A percentile compares a stretch with the other conserved stretches of the same genome.
Conservation (phyloP, 2,888 invertebrate genomes). For the Sialis lutaria region DNA sequence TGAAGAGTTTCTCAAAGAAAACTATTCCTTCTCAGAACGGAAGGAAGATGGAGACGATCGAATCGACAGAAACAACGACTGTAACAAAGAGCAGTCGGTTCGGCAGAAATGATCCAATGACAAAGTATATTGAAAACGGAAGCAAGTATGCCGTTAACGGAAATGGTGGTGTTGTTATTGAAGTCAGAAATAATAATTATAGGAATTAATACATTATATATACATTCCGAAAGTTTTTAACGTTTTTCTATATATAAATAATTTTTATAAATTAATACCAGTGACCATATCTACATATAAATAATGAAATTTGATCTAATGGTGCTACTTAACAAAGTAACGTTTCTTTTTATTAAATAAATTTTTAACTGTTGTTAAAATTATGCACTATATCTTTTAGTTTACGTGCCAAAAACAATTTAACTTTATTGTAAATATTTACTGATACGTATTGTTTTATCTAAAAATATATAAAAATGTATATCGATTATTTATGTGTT, state of each 20-base stretch:
- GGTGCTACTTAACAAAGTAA: neutral
- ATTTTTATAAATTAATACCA: neutral
- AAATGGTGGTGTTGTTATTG: constrained; percentile 39
- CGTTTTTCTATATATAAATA: neutral
- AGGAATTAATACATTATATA: constrained; percentile 12
- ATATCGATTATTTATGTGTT: neutral
- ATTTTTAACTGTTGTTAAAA: neutral
- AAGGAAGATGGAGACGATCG: constrained; percentile 45
- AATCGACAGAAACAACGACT: constrained; percentile 52
- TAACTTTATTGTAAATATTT: neutral
- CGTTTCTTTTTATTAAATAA: neutral
- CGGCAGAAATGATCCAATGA: constrained; percentile 27
- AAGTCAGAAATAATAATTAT: constrained; percentile 32
- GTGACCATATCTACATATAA: neutral
- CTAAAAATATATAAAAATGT: neutral
- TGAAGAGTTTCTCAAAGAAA: constrained; percentile 51
- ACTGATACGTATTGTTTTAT: neutral
- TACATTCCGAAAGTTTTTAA: neutral
- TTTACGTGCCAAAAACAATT: neutral
- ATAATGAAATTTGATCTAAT: neutral
- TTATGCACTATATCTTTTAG: neutral
- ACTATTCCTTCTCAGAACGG: constrained; percentile 46
- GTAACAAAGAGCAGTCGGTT: constrained; percentile 45
- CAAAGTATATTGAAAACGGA: constrained; percentile 35
- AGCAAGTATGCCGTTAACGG: constrained; percentile 15